Evolutionary conservation across 2,888 invertebrate species (phyloP).

Genomic region (Archips crataeganus): DNA sequence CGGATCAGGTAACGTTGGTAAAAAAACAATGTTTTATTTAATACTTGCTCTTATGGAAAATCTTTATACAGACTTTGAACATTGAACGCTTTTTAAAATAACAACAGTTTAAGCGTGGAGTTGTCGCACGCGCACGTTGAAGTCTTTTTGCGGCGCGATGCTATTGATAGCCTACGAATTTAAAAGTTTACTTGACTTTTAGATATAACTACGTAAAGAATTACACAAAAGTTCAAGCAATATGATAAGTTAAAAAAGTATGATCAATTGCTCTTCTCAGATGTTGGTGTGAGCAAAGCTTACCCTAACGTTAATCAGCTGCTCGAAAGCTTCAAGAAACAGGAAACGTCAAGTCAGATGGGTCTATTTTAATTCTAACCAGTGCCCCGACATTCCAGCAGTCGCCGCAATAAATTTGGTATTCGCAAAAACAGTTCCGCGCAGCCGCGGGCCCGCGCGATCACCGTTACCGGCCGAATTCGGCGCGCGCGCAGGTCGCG

Average conservation of each 20-base stretch:
- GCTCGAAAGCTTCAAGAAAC: neutral
- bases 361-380: constrained; percentile 10
- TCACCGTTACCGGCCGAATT: constrained; percentile 23
- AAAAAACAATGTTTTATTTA: constrained; percentile 11
- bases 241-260: neutral
- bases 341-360: neutral
- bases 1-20: constrained; percentile 9
- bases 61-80: neutral
- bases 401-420: constrained; percentile 18
- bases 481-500: constrained; percentile 10
- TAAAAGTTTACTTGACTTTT: neutral
- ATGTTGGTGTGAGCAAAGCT: too few relatives aligned
- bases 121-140: constrained; percentile 21
- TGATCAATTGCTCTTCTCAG: neutral
- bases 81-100: neutral
- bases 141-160: constrained; percentile 5
- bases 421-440: constrained; percentile 21
- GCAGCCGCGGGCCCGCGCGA: constrained; percentile 7
- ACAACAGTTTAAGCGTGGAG: neutral
- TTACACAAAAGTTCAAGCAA: neutral
- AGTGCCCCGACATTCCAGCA: constrained; percentile 12
- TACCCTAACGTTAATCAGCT: neutral
- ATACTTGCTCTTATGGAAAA: neutral
- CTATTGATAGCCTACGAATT: too few relatives aligned
- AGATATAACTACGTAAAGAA: neutral